Evolutionary conservation across 2,113 vertebrate species (phyloP).

Genomic region (Trichomycterus rosablanca): DNA sequence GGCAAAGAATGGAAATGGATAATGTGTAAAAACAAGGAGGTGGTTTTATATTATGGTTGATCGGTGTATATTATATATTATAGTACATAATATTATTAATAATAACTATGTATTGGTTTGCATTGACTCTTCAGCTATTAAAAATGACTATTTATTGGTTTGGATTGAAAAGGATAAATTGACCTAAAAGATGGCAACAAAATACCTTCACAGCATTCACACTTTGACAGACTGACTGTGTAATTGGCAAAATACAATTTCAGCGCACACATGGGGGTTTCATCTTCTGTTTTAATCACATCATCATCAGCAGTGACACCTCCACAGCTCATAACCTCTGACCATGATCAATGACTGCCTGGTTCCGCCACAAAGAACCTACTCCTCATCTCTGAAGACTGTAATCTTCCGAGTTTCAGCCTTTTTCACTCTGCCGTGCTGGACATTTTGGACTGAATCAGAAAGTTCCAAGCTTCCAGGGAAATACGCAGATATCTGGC

Average conservation of each 20-base stretch:
- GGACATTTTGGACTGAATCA: constrained; percentile 4
- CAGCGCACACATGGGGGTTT: constrained; percentile 31
- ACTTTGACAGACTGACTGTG: constrained; percentile 21
- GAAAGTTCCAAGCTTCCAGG: constrained; percentile 9
- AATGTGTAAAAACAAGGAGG: no score
- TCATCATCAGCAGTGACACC: constrained; percentile 26
- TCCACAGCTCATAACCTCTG: constrained; percentile 26
- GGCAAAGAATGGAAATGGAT: no score
- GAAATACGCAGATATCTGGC: constrained; percentile 10
- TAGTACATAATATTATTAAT: no score
- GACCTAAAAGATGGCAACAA: no score
- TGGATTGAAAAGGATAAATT: no score
- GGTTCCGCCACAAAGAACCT: not conserved
- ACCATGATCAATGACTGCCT: constrained; percentile 26
- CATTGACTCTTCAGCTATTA: no score
- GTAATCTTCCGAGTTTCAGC: not conserved
- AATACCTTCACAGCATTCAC: no score
- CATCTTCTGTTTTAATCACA: constrained; percentile 26
- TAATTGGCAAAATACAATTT: no score
- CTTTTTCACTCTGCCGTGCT: not conserved
- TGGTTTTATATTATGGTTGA: no score
- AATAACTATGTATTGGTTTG: no score
- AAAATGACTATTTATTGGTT: no score
- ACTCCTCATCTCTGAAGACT: not conserved
- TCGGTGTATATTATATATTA: no score